Evolutionary conservation across 2,113 vertebrate genomes (phyloP).

Genomic region (Coreoperca whiteheadi): DNA sequence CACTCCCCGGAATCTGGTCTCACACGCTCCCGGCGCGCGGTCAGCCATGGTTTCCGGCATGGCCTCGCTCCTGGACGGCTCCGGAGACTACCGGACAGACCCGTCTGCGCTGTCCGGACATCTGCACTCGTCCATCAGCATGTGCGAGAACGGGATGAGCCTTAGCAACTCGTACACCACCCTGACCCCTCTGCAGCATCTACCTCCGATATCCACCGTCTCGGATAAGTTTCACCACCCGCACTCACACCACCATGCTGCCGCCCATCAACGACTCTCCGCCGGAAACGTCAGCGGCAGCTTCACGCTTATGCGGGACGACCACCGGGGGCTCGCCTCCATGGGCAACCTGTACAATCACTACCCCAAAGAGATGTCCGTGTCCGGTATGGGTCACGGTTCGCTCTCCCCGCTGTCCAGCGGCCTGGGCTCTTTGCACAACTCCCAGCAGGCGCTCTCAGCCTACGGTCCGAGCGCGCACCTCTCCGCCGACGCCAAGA

Average conservation of each 20-base stretch:
- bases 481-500: conserved; percentile 91
- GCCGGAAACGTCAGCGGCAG: conserved; percentile 94
- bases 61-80: conserved; percentile 91
- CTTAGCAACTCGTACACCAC: conserved; percentile 96
- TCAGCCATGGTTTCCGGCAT: conserved; percentile 92
- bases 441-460: conserved; percentile 91
- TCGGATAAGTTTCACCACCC: conserved; percentile 97
- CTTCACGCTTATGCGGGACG: conserved; percentile 97
- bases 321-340: conserved; percentile 91
- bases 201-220: conserved; percentile 95
- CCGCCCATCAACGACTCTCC: conserved; percentile 90
- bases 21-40: conserved; percentile 83
- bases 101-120: conserved; percentile 88
- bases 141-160: conserved; percentile 96
- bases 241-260: conserved; percentile 89
- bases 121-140: conserved; percentile 96
- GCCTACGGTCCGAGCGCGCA: conserved; percentile 91
- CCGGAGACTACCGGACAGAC: conserved; percentile 92
- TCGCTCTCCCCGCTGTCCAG: conserved; percentile 94
- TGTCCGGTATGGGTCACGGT: conserved; percentile 91
- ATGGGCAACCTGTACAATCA: conserved; percentile 96
- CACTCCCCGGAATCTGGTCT: conserved; percentile 89
- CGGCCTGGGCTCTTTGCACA: conserved; percentile 93
- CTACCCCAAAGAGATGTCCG: conserved; percentile 96
- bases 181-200: conserved; percentile 95